Conservation (phyloP, 2,113 vertebrate species). For the Hypomesus transpacificus region DNA sequence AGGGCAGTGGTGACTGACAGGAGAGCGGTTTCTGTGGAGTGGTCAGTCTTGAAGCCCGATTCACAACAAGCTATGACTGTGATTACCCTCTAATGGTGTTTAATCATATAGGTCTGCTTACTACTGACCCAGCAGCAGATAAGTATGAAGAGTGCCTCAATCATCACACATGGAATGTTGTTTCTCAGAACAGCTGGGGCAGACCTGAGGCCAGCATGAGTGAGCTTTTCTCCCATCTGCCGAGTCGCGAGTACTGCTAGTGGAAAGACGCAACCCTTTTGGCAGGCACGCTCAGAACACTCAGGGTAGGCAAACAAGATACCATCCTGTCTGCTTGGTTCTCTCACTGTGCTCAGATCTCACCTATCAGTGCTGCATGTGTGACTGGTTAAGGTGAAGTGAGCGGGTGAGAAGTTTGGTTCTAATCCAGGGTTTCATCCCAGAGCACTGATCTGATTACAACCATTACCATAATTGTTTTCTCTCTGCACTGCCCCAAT, state of each 20-base stretch:
- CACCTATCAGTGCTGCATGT: conserved; percentile 4
- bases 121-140: background rate
- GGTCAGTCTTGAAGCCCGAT: too few species aligned
- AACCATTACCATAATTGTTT: background rate
- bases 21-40: too few species aligned
- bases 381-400: too few species aligned
- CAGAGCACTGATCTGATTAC: background rate
- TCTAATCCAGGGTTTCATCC: background rate
- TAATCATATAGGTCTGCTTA: background rate
- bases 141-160: conserved; percentile 40
- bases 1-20: too few species aligned
- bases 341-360: background rate
- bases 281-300: conserved; percentile 1
- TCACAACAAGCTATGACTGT: conserved; percentile 4
- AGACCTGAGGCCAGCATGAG: conserved; percentile 43
- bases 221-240: conserved; percentile 56
- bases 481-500: background rate
- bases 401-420: background rate
- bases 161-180: conserved; percentile 47
- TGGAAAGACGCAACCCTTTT: conserved; percentile 6
- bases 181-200: conserved; percentile 50
- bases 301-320: conserved; percentile 23
- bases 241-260: conserved; percentile 8
- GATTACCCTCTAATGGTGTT: too few species aligned
- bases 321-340: conserved; percentile 1